phyloP scores from a whole-genome alignment of 2,888 invertebrate genomes.

The Drosophila stalkeri region DNA sequence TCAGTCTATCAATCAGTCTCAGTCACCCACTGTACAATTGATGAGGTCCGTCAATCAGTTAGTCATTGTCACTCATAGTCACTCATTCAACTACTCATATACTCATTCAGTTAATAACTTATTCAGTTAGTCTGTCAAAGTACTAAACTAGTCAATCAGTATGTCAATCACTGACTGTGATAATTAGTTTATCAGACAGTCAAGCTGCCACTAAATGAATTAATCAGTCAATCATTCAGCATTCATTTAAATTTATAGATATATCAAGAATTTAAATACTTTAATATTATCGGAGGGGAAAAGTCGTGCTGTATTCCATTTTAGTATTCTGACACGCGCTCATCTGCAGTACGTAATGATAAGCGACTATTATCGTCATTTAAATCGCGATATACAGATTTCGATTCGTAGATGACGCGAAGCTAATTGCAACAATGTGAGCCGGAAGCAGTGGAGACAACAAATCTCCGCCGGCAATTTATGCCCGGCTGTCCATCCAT shows the following conservation, averaged over 20 bases:
- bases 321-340: slow-evolving; percentile 4
- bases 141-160: neutral
- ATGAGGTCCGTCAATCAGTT: neutral
- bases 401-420: neutral
- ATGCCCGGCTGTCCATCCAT: slow-evolving; percentile 44
- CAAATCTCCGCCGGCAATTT: slow-evolving; percentile 61
- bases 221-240: neutral
- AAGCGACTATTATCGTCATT: slow-evolving; percentile 16
- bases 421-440: slow-evolving; percentile 36
- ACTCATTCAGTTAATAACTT: neutral
- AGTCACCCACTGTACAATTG: neutral
- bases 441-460: slow-evolving; percentile 53
- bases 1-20: neutral
- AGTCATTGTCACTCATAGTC: neutral
- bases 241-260: neutral
- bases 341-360: neutral
- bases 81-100: neutral
- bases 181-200: slow-evolving; percentile 2
- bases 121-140: neutral
- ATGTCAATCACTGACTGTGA: neutral
- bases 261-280: neutral
- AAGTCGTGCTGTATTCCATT: neutral
- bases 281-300: neutral
- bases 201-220: neutral
- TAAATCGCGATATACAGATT: slow-evolving; percentile 3